Conservation (phyloP, 1,140 invertebrate genomes). For the Meteorus sp. region DNA sequence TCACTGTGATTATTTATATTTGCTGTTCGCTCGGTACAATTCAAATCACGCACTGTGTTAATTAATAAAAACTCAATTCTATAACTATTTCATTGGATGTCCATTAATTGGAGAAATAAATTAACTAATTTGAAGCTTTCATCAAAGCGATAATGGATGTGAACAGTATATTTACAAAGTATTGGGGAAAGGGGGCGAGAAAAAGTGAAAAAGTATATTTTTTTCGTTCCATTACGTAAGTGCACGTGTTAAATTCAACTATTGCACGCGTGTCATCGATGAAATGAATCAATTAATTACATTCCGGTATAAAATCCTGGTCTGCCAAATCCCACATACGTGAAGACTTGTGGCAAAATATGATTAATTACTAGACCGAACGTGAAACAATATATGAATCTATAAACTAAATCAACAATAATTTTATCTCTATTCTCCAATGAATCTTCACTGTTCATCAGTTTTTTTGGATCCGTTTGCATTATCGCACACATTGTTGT, state of each 20-base stretch:
- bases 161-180: too few relatives aligned
- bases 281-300: constrained; percentile 49
- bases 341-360: constrained; percentile 78
- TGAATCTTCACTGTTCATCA: constrained; percentile 66
- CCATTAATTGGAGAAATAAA: too few relatives aligned
- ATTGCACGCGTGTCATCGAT: neutral
- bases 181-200: too few relatives aligned
- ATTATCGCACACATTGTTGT: constrained; percentile 70
- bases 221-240: too few relatives aligned
- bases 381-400: constrained; percentile 76
- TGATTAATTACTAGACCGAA: constrained; percentile 78
- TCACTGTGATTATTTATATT: too few relatives aligned
- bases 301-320: constrained; percentile 85
- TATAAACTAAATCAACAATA: constrained; percentile 78
- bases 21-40: too few relatives aligned
- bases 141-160: too few relatives aligned
- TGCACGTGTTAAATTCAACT: neutral
- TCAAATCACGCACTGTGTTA: too few relatives aligned
- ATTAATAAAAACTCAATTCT: too few relatives aligned
- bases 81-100: too few relatives aligned
- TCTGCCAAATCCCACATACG: constrained; percentile 74
- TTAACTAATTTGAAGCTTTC: too few relatives aligned
- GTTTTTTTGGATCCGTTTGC: constrained; percentile 65
- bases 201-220: neutral
- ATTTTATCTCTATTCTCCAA: constrained; percentile 70